These are phyloP conservation scores for Drosophila nannoptera DNA, from an alignment of 1,140 invertebrate species.

Conservation along the genomic window DNA sequence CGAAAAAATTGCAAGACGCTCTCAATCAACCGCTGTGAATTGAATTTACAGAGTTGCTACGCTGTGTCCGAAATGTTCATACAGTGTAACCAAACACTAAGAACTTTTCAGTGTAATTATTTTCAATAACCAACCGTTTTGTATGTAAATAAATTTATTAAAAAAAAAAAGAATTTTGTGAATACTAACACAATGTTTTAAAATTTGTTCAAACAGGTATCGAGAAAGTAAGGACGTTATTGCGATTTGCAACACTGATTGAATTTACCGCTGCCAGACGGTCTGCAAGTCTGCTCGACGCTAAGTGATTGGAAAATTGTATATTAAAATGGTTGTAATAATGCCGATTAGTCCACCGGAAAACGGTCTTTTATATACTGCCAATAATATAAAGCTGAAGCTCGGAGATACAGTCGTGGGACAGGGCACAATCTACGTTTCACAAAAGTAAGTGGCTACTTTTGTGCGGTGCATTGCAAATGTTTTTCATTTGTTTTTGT, in stretches of 20 bases:
- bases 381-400: conserved; percentile 71
- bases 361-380: conserved; percentile 66
- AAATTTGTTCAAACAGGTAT: neutral
- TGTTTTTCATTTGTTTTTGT: conserved; percentile 33
- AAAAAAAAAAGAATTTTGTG: neutral
- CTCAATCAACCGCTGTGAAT: conserved; percentile 57
- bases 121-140: neutral
- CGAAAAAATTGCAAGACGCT: conserved; percentile 57
- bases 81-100: conserved; percentile 27
- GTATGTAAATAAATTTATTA: neutral
- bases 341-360: conserved; percentile 61
- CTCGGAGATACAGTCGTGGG: conserved; percentile 66
- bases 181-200: neutral
- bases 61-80: conserved; percentile 8
- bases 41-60: conserved; percentile 47
- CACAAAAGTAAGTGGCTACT: conserved; percentile 65
- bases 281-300: conserved; percentile 34
- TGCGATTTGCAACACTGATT: conserved; percentile 43
- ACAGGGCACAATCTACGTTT: conserved; percentile 68
- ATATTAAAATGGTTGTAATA: conserved; percentile 76
- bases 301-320: conserved; percentile 41
- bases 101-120: neutral
- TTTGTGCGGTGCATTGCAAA: conserved; percentile 21
- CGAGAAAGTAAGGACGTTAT: neutral
- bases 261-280: conserved; percentile 42